Evolutionary conservation across 2,888 invertebrate species (phyloP).

Genomic region (Caenorhabditis sp.): DNA sequence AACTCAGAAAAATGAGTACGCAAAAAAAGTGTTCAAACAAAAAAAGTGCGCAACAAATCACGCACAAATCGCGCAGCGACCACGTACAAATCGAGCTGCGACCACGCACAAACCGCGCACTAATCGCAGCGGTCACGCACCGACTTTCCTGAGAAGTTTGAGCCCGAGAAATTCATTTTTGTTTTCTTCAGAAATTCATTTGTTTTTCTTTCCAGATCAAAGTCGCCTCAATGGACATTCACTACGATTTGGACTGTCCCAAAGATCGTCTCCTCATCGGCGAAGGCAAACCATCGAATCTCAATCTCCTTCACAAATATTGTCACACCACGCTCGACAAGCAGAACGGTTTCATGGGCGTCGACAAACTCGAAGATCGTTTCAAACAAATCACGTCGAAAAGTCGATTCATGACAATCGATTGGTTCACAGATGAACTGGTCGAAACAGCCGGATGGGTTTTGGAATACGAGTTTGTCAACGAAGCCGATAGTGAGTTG

Average conservation of each 20-base stretch:
- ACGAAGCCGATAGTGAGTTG: constrained; percentile 22
- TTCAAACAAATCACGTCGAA: constrained; percentile 20
- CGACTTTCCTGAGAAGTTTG: too few relatives aligned
- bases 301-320: constrained; percentile 33
- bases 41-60: too few relatives aligned
- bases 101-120: too few relatives aligned
- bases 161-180: too few relatives aligned
- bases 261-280: constrained; percentile 41
- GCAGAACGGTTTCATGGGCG: not conserved
- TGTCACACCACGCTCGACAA: constrained; percentile 26
- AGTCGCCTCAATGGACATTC: constrained; percentile 57
- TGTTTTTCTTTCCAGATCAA: constrained; percentile 40
- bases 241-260: constrained; percentile 51
- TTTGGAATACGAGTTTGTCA: constrained; percentile 58
- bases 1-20: too few relatives aligned
- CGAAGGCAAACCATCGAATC: constrained; percentile 36
- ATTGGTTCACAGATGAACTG: constrained; percentile 52
- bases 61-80: too few relatives aligned
- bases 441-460: constrained; percentile 52
- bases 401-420: constrained; percentile 42
- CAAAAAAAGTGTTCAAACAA: too few relatives aligned
- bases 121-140: too few relatives aligned
- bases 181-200: not conserved
- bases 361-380: constrained; percentile 20
- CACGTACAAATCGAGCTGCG: too few relatives aligned